phyloP scores from a whole-genome alignment of 2,888 invertebrate genomes.

The Nephrotoma appendiculata region DNA sequence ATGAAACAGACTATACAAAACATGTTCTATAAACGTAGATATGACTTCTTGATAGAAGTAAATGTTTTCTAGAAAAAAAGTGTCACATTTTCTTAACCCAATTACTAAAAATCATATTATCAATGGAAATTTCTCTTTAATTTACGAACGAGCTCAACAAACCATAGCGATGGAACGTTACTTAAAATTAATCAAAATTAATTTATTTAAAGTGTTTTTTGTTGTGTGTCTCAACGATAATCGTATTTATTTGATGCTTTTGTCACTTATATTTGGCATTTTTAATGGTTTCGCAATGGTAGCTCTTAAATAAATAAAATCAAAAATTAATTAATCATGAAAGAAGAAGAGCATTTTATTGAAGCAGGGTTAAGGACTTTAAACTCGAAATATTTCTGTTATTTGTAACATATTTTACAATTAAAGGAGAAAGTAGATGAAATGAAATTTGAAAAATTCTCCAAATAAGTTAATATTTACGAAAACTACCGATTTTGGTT shows the following conservation, averaged over 20 bases:
- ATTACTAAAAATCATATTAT: background rate
- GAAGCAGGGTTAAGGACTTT: too few relatives aligned
- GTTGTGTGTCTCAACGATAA: background rate
- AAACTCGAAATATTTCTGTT: too few relatives aligned
- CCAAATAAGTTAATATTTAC: too few relatives aligned
- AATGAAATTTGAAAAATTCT: too few relatives aligned
- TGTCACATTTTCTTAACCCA: background rate
- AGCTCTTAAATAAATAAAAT: background rate
- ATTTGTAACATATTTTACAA: too few relatives aligned
- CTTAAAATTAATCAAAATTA: background rate
- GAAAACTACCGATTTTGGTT: too few relatives aligned
- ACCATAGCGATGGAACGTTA: background rate
- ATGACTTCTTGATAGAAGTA: background rate
- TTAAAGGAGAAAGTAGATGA: too few relatives aligned
- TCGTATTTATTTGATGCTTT: background rate
- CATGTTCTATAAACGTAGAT: background rate
- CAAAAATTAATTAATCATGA: background rate
- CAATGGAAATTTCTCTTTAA: background rate
- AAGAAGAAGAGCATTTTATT: background rate
- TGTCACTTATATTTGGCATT: background rate
- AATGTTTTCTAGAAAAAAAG: background rate
- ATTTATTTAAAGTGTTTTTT: background rate
- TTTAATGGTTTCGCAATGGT: background rate
- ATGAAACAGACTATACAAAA: background rate
- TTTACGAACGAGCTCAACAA: background rate